Conservation (phyloP, 2,888 invertebrate genomes). For the Xestobium rufovillosum region DNA sequence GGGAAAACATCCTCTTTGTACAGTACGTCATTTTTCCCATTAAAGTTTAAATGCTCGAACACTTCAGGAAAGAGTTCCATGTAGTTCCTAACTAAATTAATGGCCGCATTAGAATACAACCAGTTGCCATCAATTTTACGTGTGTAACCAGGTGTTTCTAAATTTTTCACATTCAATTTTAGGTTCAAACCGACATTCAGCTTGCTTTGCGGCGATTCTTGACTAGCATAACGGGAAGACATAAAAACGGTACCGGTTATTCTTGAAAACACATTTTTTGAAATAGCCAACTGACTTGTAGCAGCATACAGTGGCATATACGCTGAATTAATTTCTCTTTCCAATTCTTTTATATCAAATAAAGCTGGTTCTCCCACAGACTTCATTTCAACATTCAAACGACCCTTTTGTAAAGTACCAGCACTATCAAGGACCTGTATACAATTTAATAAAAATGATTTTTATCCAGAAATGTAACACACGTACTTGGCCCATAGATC, state of each 20-base stretch:
- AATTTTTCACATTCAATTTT: conserved; percentile 76
- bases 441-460: too few species aligned
- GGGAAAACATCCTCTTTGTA: conserved; percentile 61
- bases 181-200: conserved; percentile 85
- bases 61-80: conserved; percentile 64
- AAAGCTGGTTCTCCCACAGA: conserved; percentile 50
- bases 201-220: conserved; percentile 44
- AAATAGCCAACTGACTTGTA: conserved; percentile 56
- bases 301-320: conserved; percentile 53
- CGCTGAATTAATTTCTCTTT: conserved; percentile 35
- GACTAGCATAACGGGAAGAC: conserved; percentile 38
- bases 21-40: conserved; percentile 49
- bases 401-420: conserved; percentile 48
- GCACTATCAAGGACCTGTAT: conserved; percentile 55
- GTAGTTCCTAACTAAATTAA: conserved; percentile 65
- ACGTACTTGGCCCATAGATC: conserved; percentile 65
- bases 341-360: conserved; percentile 30
- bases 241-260: conserved; percentile 82
- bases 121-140: conserved; percentile 63
- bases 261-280: conserved; percentile 65
- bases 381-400: conserved; percentile 52
- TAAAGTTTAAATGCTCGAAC: conserved; percentile 52
- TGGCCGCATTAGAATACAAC: conserved; percentile 72
- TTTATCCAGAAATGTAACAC: too few species aligned
- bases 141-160: conserved; percentile 75